Evolutionary conservation across 2,113 vertebrate species (phyloP).

Genomic region (Lipotes vexillifer): DNA sequence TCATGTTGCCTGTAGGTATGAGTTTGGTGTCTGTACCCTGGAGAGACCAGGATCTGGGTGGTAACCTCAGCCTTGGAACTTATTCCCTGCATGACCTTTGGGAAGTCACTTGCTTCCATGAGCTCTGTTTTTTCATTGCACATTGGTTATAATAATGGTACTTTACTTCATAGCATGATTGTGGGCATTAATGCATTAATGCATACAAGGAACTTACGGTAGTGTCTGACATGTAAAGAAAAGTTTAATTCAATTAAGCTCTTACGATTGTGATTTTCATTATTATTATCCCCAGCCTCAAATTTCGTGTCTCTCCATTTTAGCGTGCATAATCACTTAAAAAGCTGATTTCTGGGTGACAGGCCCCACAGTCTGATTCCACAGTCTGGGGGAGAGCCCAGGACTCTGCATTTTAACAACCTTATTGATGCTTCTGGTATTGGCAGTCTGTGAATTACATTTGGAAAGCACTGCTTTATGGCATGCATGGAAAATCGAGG

Average conservation of each 20-base stretch:
- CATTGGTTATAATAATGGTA: neutral
- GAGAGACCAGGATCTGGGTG: neutral
- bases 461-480: neutral
- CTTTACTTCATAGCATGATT: neutral
- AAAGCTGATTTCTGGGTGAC: neutral
- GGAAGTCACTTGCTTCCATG: neutral
- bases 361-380: neutral
- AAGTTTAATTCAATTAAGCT: neutral
- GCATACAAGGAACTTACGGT: neutral
- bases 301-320: neutral
- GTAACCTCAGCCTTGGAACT: neutral
- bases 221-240: neutral
- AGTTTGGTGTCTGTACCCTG: rapidly evolving
- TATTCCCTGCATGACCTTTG: too few species aligned
- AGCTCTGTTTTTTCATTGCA: neutral
- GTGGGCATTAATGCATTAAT: neutral
- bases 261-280: neutral
- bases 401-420: neutral
- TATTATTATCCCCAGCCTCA: neutral
- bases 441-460: neutral
- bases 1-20: neutral
- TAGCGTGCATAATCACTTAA: neutral
- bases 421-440: neutral
- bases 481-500: neutral
- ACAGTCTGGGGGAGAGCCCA: rapidly evolving